phyloP scores from a whole-genome alignment of 2,113 vertebrate species.

The Neotragus pygmaeus region DNA sequence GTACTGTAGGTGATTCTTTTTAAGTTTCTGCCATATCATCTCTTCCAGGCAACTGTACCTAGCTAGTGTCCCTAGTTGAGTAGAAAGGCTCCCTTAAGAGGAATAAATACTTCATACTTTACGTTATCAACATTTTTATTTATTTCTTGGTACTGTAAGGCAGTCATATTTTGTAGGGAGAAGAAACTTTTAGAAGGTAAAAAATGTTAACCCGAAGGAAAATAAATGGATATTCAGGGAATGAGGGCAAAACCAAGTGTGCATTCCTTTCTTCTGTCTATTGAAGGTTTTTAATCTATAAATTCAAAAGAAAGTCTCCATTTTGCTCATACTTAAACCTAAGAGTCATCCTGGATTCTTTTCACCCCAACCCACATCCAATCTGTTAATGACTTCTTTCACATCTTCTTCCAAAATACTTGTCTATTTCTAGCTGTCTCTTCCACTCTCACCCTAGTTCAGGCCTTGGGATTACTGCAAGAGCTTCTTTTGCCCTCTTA shows the following conservation, averaged over 20 bases:
- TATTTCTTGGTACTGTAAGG: background rate
- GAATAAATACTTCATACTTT: background rate
- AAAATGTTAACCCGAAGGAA: background rate
- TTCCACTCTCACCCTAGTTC: background rate
- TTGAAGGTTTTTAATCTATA: background rate
- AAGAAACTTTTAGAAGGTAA: constrained; percentile 10
- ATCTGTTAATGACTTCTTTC: background rate
- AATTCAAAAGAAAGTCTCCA: background rate
- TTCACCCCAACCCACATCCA: background rate
- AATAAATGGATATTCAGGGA: background rate
- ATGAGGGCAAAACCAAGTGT: background rate
- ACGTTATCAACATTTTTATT: background rate
- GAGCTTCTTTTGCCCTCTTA: background rate
- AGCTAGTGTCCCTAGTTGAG: background rate
- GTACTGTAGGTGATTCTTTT: background rate
- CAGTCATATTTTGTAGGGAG: background rate
- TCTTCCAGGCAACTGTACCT: background rate
- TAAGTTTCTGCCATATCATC: background rate
- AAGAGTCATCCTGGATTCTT: background rate
- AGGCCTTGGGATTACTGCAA: background rate
- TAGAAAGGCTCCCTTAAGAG: background rate
- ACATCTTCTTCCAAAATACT: background rate
- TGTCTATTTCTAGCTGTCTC: background rate
- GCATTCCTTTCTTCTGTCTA: background rate
- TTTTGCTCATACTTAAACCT: background rate